Base-by-base conservation (phyloP, 1,140 invertebrate species). In the Spodoptera litura region DNA sequence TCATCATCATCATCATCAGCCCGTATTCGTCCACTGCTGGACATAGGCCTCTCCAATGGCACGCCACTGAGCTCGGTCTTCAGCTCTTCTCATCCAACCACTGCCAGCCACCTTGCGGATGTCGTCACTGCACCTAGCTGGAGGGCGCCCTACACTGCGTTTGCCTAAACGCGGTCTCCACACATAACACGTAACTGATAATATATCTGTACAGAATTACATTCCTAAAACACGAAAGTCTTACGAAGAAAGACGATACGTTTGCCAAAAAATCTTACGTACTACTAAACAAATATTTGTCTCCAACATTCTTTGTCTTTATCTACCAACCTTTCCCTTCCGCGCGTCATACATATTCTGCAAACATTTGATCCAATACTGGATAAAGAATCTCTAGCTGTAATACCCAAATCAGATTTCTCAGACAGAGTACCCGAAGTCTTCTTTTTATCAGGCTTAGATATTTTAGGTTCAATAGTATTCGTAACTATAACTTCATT, bases 301-400 rank as follows among this genome's bases (percentile, higher is more conserved):
- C 1, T 11, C 38, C 15, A 52, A 56, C 5, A 62, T 56, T 49
- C 56, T 38, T 4, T 10, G 13, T 61, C 0, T n/a, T 8, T 6
- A 44, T 44, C 38, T 15, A 53, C 83, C 72, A 64, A 93, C 93
- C 91, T 93, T 83, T 94, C 93, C 13, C 87, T 85, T 81, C 93
- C 93, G 75, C 90, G 88, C n/a, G 93, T 94, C 93, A 94, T 94
- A 84, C 93, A 94, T 83, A 94, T 94, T 78, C 93, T 86, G 81
- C 93, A 94, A 83, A 94, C 93, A 85, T 94, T 94, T 31, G 93
- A 94, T 15, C 93, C 93, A 83, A 94, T 94, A 82, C 93, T 94
- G 10, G 91, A 93, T 0, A 93, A 75, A 0, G 93, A 94, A 79
- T 94, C 93, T 79, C 90, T 89, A 49, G 85, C 86, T 13, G 85